phyloP scores from a whole-genome alignment of 2,113 vertebrate species.

The Solea senegalensis region DNA sequence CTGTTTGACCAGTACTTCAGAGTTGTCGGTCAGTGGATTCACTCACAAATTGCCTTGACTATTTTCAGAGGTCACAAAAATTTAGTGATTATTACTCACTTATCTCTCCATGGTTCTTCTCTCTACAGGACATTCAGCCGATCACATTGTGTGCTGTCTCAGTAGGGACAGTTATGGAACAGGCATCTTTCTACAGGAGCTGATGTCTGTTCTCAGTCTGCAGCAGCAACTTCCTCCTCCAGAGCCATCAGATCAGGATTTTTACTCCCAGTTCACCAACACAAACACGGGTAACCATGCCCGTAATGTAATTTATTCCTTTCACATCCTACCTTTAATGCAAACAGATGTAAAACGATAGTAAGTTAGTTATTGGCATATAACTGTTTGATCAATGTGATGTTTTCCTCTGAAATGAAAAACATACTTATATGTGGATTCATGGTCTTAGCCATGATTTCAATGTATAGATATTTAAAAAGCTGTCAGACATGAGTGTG shows the following conservation, averaged over 20 bases:
- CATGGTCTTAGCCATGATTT: too few species aligned
- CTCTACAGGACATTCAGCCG: constrained; percentile 76
- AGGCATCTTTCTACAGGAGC: constrained; percentile 91
- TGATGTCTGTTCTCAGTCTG: constrained; percentile 92
- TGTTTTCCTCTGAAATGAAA: too few species aligned
- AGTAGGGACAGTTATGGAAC: constrained; percentile 94
- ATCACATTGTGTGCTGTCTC: constrained; percentile 90
- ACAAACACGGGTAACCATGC: constrained; percentile 85
- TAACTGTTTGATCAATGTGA: too few species aligned
- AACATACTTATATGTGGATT: too few species aligned
- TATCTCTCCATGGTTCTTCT: not conserved
- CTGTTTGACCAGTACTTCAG: constrained; percentile 98
- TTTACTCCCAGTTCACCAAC: constrained; percentile 95
- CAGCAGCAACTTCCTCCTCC: constrained; percentile 90
- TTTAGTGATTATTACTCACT: too few species aligned
- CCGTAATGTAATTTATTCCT: too few species aligned
- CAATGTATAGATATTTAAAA: too few species aligned
- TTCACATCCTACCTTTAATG: not conserved
- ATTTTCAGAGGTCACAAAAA: not conserved
- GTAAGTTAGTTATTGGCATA: too few species aligned
- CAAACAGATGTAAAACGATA: too few species aligned
- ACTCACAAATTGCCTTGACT: not conserved
- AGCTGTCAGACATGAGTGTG: not conserved
- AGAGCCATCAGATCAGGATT: constrained; percentile 93
- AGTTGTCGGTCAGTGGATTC: constrained; percentile 85